These are phyloP conservation scores for Mesorhabditis sp. DNA, from an alignment of 2,888 invertebrate genomes.

Conservation along the genomic window DNA sequence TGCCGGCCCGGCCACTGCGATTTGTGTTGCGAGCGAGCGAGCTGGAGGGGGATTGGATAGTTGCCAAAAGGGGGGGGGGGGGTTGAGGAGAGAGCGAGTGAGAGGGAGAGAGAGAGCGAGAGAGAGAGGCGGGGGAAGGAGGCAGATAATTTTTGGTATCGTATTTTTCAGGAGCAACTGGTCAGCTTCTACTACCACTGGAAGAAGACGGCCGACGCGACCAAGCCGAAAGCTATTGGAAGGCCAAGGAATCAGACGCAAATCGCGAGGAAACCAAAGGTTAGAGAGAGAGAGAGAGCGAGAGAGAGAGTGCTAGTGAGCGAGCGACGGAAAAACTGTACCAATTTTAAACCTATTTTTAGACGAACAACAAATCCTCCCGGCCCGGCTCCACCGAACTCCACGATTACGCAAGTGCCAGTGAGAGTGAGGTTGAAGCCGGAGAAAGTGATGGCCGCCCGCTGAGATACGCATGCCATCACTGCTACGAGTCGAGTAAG, in stretches of 20 bases:
- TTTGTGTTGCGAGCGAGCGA: background rate
- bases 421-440: slow-evolving; percentile 59
- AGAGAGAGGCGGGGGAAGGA: background rate
- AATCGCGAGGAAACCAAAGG: slow-evolving; percentile 16
- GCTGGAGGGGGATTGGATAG: slow-evolving; percentile 5
- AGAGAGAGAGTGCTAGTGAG: slow-evolving; percentile 8
- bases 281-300: slow-evolving; percentile 7
- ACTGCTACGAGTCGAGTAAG: slow-evolving; percentile 73
- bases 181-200: slow-evolving; percentile 98
- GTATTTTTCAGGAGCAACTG: slow-evolving; percentile 73
- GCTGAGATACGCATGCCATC: slow-evolving; percentile 70
- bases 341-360: background rate
- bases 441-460: slow-evolving; percentile 72
- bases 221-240: slow-evolving; percentile 75
- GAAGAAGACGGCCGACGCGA: slow-evolving; percentile 98
- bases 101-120: no score
- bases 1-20: background rate
- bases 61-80: slow-evolving; percentile 8
- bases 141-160: slow-evolving; percentile 5
- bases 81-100: no score
- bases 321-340: slow-evolving; percentile 27
- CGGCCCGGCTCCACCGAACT: slow-evolving; percentile 60
- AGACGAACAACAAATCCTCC: slow-evolving; percentile 21
- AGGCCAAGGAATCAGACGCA: slow-evolving; percentile 18
- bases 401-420: slow-evolving; percentile 68